Base-by-base conservation (phyloP, 2,797 vertebrate species). In the Microctenopoma lineatum region DNA sequence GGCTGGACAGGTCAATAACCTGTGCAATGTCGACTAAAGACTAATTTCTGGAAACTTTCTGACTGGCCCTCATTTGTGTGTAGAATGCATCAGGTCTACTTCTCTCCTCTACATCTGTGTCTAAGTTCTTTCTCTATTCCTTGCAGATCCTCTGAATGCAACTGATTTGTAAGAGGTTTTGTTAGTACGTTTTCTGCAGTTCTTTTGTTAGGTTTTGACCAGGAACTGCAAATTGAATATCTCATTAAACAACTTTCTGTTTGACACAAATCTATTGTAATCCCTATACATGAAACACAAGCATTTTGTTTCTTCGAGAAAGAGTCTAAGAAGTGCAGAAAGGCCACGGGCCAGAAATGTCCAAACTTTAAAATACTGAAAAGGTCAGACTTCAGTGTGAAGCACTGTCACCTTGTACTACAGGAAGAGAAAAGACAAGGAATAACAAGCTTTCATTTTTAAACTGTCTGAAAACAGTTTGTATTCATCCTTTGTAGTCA, bases 401-500 rank as follows among this genome's bases (percentile, higher is more conserved):
- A 54, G 38, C 14, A 58, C 12, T 18, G 36, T 50, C 29, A 41
- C 14, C 26, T 18, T 32, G 13, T 32, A 41, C 45, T 12, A 34
- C 4, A 41, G 29, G 51, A 25, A n/a, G n/a, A 27, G 11, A 36
- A 56, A 12, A 3, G 42, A 15, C 46, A 27, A 21, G 9, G 15
- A 79, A 67, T 56, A 7, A 14, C 64, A 50, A 69, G 59, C 34
- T 16, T 63, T 75, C 26, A 51, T 55, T 48, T 77, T 61, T 25
- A 73, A 39, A 50, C 50, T 48, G 21, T 21, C 56, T 42, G 34
- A 56, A 66, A 54, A 69, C 15, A 2, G 70, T 80, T 66, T 70
- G 51, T 70, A 73, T 74, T 83, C 36, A 73, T 62, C 32, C 26
- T 74, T 45, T 79, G 67, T 42, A 48, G 59, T 73, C 77, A 70